Evolutionary conservation across 2,888 invertebrate genomes (phyloP), one percentile per base, ranked within the genome.

Genomic region (Pollenia griseotomentosa): DNA sequence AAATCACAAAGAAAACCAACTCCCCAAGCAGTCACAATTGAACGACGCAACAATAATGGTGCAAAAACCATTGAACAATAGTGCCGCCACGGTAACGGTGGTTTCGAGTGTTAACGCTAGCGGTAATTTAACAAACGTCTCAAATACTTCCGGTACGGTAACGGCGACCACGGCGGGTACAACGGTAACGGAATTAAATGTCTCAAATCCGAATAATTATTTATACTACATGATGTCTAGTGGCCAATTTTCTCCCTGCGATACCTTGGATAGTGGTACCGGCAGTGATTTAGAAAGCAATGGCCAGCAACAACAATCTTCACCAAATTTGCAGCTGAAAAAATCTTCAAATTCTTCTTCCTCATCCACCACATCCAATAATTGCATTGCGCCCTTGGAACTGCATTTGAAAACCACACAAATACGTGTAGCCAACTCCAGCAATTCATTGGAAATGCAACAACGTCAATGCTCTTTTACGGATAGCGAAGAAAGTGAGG

Each of bases 241-340:
- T 91, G 97, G 97, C 1, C 97, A 97, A 91, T 96, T 96, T 90
- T 97, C 97, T 46, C 97, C 97, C 1, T 96, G 93, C 88, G 97
- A 97, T 91, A 97, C 97, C 0, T 92, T 97, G 88, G 97, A 97
- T 93, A 97, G 97, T 83, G 97, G 97, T 65, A 97, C 97, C 51
- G 97, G 97, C 93, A 97, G 97, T 92, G 97, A 97, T 93, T 94
- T 97, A 90, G 97, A 97, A 85, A 92, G 90, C 73, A 89, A 86
- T 80, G 85, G 81, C 73, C 88, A 86, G 51, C 59, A 75, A 12
- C 95, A 23, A 95, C 95, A 23, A 95, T 95, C 80, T 14, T 89
- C 96, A 81, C 81, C 59, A 46, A 86, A 65, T 74, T 65, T 74
- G 48, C 65, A 40, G 79, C 23, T 12, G 8, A 83, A 83, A 48